phyloP scores from a whole-genome alignment of 2,888 invertebrate genomes.

The Didymodactylos carnosus region DNA sequence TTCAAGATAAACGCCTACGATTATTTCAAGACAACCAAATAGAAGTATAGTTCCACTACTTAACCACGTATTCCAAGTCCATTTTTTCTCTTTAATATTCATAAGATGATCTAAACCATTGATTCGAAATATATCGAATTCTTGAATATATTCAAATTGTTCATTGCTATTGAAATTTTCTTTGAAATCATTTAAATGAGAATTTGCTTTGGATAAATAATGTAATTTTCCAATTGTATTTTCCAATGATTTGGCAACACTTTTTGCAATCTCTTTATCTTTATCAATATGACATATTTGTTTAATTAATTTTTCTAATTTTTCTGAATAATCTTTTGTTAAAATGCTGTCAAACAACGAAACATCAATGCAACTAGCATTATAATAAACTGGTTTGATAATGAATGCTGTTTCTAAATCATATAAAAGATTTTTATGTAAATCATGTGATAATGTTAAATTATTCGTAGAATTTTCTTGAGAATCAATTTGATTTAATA shows the following conservation, averaged over 20 bases:
- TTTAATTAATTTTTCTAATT: neutral
- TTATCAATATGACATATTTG: neutral
- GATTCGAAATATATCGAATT: neutral
- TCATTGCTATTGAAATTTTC: neutral
- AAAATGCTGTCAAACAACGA: neutral
- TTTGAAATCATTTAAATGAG: neutral
- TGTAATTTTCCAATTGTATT: neutral
- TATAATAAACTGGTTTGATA: neutral
- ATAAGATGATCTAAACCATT: neutral
- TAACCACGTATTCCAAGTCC: neutral
- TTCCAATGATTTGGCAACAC: neutral
- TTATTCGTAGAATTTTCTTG: neutral
- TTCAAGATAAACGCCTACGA: neutral
- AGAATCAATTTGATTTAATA: neutral
- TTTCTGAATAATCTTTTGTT: neutral
- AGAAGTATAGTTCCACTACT: neutral
- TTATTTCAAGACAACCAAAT: neutral
- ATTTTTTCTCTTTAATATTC: neutral
- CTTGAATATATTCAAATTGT: neutral
- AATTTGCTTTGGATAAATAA: neutral
- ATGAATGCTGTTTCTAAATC: neutral
- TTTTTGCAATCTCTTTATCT: neutral
- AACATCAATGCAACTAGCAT: neutral
- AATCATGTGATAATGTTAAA: neutral
- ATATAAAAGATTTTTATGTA: neutral